Evolutionary conservation across 2,113 vertebrate species (phyloP), one percentile per base, ranked within the genome.

Genomic region (Etheostoma cragini): DNA sequence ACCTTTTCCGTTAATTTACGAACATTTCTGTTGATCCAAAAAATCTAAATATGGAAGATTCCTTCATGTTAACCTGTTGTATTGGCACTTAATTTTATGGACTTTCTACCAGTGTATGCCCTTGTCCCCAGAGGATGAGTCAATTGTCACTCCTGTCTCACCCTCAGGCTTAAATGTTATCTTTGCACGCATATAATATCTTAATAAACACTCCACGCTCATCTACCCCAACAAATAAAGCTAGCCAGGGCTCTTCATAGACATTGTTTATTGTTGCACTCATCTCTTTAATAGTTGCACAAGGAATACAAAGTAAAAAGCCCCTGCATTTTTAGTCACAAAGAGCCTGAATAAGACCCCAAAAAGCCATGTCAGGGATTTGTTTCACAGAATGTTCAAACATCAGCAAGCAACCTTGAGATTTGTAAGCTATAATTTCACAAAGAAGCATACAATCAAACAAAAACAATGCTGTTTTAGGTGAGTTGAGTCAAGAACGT

Each of bases 221-320:
- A 53, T 30, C 6, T 46, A 17, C 2, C 11, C 38, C 53, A 60
- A 87, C 13, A 84, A 69, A 80, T 1, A 33, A 16, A 72, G 16
- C 35, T 6, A 21, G 56, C 10, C 67, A 53, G 11, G 15, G 47
- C 63, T 77, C 5, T 75, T 82, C 71, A 80, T 72, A 57, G 76
- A 83, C 26, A 75, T 71, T 21, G 88, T 91, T 94, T 89, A 94
- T 90, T 93, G 78, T 91, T 90, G 80, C 73, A 81, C 68, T 81
- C n/a, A 71, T 80, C 30, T 91, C 72, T 85, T 79, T 15, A 83
- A 72, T 73, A 89, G 58, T 88, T 88, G 72, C 76, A 81, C 82
- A 80, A 82, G 65, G 64, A 91, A 73, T 69, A 86, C 64, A 86
- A 82, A 72, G 81, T 83, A 65, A 81, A 78, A 90, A 85, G 72